phyloP scores from a whole-genome alignment of 2,113 vertebrate genomes.

The Stegastes partitus region DNA sequence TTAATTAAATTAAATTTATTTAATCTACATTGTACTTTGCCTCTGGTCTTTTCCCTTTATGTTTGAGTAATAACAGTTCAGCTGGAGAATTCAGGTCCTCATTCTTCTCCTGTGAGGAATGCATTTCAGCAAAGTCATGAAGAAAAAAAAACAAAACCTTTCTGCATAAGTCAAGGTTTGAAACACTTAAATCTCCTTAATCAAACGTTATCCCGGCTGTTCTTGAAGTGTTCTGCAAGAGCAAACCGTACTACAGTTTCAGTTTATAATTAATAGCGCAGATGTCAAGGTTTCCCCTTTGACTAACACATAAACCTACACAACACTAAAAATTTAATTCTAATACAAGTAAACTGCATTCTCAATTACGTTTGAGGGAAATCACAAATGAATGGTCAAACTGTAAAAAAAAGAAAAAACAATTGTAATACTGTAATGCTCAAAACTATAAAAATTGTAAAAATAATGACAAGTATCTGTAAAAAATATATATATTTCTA shows the following conservation, averaged over 20 bases:
- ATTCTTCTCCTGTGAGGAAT: constrained; percentile 27
- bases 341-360: too few relatives aligned
- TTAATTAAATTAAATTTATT: constrained; percentile 62
- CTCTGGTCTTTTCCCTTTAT: constrained; percentile 61
- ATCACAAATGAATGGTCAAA: too few relatives aligned
- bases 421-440: too few relatives aligned
- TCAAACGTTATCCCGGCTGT: not conserved
- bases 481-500: too few relatives aligned
- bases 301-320: too few relatives aligned
- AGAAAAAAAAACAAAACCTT: not conserved
- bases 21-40: constrained; percentile 57
- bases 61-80: constrained; percentile 49
- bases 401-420: too few relatives aligned
- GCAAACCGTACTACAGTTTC: not conserved
- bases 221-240: not conserved
- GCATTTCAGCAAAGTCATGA: constrained; percentile 45
- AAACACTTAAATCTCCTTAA: not conserved
- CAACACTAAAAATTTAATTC: too few relatives aligned
- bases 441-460: too few relatives aligned
- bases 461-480: too few relatives aligned
- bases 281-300: too few relatives aligned
- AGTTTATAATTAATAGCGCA: not conserved
- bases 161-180: constrained; percentile 2
- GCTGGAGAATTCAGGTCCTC: constrained; percentile 19
- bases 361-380: too few relatives aligned